phyloP scores from a whole-genome alignment of 1,140 invertebrate species.

The Nasonia giraulti region DNA sequence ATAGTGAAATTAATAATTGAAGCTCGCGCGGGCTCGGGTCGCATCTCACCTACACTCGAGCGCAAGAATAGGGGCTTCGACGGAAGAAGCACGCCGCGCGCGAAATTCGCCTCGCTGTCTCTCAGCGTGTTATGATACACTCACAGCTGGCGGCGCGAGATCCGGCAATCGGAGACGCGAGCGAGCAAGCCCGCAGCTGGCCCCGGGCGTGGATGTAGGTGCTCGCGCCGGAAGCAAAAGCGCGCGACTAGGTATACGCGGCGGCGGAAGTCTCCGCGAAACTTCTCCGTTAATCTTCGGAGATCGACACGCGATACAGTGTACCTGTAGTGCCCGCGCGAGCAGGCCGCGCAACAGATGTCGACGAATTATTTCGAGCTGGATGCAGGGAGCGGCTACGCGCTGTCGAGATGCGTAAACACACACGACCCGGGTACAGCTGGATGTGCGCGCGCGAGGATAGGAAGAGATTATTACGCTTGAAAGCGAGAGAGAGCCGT shows the following conservation, averaged over 20 bases:
- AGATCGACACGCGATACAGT: conserved; percentile 27
- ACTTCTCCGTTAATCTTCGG: conserved; percentile 34
- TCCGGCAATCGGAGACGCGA: background rate
- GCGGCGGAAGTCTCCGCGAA: conserved; percentile 31
- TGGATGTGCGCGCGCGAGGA: background rate
- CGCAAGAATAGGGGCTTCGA: no score
- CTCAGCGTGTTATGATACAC: background rate
- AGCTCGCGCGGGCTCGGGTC: no score
- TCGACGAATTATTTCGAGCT: conserved; percentile 44
- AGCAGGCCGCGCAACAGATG: conserved; percentile 44
- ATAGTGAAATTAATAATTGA: no score
- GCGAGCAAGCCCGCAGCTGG: conserved; percentile 3
- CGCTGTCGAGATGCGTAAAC: background rate
- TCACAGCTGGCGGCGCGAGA: background rate
- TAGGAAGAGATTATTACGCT: background rate
- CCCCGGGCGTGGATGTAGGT: background rate
- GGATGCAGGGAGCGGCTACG: background rate
- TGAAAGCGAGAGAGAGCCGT: background rate
- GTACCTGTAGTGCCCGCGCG: background rate
- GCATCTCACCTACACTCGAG: no score
- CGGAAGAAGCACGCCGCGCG: background rate
- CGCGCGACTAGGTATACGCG: background rate
- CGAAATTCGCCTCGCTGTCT: background rate
- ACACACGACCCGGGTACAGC: background rate
- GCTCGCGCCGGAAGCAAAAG: background rate